phyloP scores from a whole-genome alignment of 2,113 vertebrate species.

The Ageneiosus marmoratus region DNA sequence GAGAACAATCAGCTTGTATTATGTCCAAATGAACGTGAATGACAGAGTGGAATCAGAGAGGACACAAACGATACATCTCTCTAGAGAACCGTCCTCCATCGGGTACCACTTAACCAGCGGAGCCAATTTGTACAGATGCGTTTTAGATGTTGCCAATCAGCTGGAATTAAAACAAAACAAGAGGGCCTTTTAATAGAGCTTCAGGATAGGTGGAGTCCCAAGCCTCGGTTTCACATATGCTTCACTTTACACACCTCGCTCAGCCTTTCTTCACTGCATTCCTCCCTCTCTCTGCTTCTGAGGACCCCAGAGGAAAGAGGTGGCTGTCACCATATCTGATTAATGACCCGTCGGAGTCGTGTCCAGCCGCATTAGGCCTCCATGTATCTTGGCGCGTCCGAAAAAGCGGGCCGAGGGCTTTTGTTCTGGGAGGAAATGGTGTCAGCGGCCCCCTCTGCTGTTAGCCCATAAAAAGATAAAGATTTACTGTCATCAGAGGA shows the following conservation, averaged over 20 bases:
- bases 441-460: conserved; percentile 95
- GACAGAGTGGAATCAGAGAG: conserved; percentile 39
- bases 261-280: neutral
- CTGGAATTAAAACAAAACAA: conserved; percentile 53
- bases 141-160: conserved; percentile 60
- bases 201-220: conserved; percentile 11
- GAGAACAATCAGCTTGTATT: conserved; percentile 51
- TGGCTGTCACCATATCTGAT: conserved; percentile 97
- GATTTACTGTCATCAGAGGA: conserved; percentile 99
- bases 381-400: conserved; percentile 96
- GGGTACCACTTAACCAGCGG: conserved; percentile 43
- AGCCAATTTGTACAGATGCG: conserved; percentile 51
- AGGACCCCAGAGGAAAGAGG: conserved; percentile 72
- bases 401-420: conserved; percentile 84
- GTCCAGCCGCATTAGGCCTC: conserved; percentile 99
- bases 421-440: conserved; percentile 99
- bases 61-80: conserved; percentile 4
- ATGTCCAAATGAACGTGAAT: conserved; percentile 53
- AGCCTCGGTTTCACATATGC: neutral
- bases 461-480: conserved; percentile 99
- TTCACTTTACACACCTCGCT: neutral
- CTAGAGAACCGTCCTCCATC: conserved; percentile 10
- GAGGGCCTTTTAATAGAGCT: conserved; percentile 26
- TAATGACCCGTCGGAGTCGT: conserved; percentile 98
- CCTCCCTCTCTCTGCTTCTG: conserved; percentile 58